These are phyloP conservation scores for Macrobrachium rosenbergii DNA, from an alignment of 1,140 invertebrate species.

Conservation along the genomic window DNA sequence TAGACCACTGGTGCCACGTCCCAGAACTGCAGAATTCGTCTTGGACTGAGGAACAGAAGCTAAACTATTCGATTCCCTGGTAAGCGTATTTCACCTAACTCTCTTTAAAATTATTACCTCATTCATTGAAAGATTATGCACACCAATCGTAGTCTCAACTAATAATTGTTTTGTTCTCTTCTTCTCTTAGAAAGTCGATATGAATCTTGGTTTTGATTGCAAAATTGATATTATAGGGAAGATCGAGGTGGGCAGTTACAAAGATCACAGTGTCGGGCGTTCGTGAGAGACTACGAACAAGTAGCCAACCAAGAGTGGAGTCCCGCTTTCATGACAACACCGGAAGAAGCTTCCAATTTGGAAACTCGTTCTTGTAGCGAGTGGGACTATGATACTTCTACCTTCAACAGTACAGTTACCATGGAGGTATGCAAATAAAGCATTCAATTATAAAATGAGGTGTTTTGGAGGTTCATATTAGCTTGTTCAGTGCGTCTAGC, in stretches of 20 bases:
- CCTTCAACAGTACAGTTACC: conserved; percentile 46
- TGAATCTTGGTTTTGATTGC: neutral
- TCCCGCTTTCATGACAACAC: neutral
- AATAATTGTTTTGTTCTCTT: neutral
- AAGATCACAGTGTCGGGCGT: conserved; percentile 46
- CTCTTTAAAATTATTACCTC: too few relatives aligned
- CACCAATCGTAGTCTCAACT: too few relatives aligned
- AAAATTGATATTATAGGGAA: conserved; percentile 23
- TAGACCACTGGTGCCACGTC: conserved; percentile 57
- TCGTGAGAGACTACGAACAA: conserved; percentile 28
- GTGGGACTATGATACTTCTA: conserved; percentile 58
- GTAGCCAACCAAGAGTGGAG: conserved; percentile 21
- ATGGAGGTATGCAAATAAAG: conserved; percentile 42
- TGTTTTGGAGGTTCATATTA: neutral
- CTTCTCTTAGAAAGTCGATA: neutral
- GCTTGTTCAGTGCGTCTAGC: too few relatives aligned
- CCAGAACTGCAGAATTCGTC: conserved; percentile 31
- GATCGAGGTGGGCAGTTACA: conserved; percentile 29
- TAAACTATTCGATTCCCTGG: conserved; percentile 53
- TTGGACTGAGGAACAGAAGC: conserved; percentile 40
- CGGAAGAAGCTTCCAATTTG: conserved; percentile 13
- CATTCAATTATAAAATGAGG: neutral
- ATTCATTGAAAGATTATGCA: too few relatives aligned
- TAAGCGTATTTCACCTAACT: neutral
- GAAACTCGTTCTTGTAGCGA: conserved; percentile 15